Evolutionary conservation across 2,113 vertebrate genomes (phyloP).

Genomic region (Bubo bubo): DNA sequence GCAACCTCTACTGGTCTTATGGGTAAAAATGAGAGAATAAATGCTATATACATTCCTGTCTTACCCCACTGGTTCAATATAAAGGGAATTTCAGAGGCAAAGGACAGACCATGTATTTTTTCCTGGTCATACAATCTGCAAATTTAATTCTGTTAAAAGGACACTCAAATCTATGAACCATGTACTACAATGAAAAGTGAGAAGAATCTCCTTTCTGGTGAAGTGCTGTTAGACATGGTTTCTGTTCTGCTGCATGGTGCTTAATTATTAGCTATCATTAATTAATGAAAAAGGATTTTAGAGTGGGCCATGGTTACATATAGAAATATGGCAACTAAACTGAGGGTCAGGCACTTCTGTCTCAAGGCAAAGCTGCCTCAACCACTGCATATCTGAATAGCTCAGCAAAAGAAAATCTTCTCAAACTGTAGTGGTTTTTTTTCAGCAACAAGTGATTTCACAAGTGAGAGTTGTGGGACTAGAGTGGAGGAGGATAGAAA

Average conservation of each 20-base stretch:
- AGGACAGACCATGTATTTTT: not conserved
- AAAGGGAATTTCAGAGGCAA: not conserved
- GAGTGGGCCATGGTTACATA: not conserved
- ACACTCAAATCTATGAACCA: not conserved
- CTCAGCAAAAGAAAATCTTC: not conserved
- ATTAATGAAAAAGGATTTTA: not conserved
- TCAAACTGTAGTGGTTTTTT: not conserved
- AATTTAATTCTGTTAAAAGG: not conserved
- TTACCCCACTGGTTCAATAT: not conserved
- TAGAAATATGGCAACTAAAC: not conserved
- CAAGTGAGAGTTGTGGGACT: not conserved
- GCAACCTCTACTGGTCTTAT: not conserved
- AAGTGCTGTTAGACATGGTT: not conserved
- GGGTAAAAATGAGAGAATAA: not conserved
- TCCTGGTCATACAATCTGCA: not conserved
- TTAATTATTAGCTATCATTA: not conserved
- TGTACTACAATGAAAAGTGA: not conserved
- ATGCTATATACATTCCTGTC: not conserved
- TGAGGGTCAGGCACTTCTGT: not conserved
- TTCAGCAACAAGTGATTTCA: not conserved
- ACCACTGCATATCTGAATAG: not conserved
- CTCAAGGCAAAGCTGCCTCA: not conserved
- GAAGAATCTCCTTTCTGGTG: not conserved
- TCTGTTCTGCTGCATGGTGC: not conserved
- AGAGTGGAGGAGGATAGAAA: not conserved